phyloP scores from a whole-genome alignment of 1,140 invertebrate species.

The Fopius arisanus region DNA sequence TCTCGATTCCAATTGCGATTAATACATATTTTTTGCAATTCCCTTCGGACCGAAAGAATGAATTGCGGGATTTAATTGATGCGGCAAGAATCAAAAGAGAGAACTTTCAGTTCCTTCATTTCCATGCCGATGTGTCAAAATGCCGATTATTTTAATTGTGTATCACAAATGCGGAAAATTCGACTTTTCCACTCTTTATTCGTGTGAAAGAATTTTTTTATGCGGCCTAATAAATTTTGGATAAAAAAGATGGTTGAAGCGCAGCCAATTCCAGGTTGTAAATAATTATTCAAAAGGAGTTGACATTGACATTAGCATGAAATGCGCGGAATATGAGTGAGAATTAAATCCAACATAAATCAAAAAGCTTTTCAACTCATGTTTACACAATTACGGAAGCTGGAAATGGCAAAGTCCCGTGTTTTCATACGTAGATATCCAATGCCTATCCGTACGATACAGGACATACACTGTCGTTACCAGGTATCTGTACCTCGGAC shows the following conservation, averaged over 20 bases:
- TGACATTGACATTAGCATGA: neutral
- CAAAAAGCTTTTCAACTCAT: conserved; percentile 4
- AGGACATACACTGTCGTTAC: neutral
- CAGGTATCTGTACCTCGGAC: conserved; percentile 1
- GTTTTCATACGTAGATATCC: conserved; percentile 13
- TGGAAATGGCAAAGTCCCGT: neutral
- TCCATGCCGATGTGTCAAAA: too few species aligned
- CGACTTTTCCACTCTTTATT: too few species aligned
- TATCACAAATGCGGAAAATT: too few species aligned
- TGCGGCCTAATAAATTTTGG: too few species aligned
- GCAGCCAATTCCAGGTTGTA: too few species aligned
- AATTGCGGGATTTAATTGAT: too few species aligned
- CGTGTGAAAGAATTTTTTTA: too few species aligned
- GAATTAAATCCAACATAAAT: neutral
- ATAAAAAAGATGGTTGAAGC: too few species aligned
- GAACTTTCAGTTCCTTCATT: too few species aligned
- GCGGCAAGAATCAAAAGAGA: too few species aligned
- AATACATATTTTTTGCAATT: neutral
- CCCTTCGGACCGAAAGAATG: too few species aligned
- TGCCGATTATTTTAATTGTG: too few species aligned
- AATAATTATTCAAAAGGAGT: neutral
- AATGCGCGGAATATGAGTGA: neutral
- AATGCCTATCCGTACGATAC: conserved; percentile 7
- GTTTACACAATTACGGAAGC: conserved; percentile 3
- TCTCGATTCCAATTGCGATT: neutral